phyloP scores from a whole-genome alignment of 2,797 vertebrate species.

The Uromys caudimaculatus region DNA sequence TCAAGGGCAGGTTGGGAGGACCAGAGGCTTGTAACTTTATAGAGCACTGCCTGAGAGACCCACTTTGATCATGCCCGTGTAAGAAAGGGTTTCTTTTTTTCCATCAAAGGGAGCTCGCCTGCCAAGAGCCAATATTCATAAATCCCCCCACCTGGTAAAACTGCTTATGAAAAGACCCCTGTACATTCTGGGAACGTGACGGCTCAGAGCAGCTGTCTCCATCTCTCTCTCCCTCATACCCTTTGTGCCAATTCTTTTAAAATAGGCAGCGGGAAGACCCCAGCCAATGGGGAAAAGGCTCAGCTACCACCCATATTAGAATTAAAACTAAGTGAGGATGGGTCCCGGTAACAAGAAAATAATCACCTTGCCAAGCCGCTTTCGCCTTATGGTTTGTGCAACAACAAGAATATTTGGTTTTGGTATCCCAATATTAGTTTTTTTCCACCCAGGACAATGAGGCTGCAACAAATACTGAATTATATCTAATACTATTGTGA shows the following conservation, averaged over 20 bases:
- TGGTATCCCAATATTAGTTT: background rate
- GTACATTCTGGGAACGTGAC: background rate
- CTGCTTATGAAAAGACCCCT: background rate
- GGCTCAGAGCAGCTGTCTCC: background rate
- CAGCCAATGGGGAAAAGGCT: background rate
- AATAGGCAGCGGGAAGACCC: background rate
- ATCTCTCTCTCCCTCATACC: background rate
- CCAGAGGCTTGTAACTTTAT: background rate
- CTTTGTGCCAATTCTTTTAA: background rate
- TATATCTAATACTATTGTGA: background rate
- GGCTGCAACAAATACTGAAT: background rate
- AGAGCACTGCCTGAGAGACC: background rate
- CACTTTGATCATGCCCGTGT: background rate
- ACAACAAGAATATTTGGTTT: background rate
- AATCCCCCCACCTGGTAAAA: background rate
- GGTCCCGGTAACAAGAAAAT: background rate
- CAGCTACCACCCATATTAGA: background rate
- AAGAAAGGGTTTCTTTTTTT: background rate
- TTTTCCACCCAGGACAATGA: background rate
- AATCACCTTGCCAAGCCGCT: background rate
- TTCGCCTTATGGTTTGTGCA: background rate
- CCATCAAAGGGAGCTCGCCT: background rate
- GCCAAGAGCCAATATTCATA: background rate
- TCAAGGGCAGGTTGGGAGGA: background rate
- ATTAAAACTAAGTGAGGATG: background rate